Conservation (phyloP, 37 sponge, comb jelly and placozoan genomes). For the Beroe forskalii region DNA sequence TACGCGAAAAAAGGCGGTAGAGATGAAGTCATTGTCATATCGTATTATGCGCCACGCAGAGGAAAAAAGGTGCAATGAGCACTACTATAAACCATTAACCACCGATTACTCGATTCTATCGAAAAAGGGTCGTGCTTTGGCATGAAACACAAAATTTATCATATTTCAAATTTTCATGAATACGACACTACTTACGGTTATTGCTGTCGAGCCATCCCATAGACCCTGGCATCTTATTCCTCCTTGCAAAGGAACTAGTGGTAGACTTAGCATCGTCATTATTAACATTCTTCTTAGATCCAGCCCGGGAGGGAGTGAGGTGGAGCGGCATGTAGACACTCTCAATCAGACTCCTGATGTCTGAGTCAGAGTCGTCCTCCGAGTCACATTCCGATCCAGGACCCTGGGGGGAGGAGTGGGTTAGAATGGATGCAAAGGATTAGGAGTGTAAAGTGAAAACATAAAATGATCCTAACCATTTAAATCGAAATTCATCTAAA, state of each 20-base stretch:
- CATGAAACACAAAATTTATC: too few species aligned
- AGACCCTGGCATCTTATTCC: constrained; percentile 58
- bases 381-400: constrained; percentile 27
- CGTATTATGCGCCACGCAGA: too few species aligned
- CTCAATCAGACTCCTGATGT: constrained; percentile 62
- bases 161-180: too few species aligned
- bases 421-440: background rate
- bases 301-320: background rate
- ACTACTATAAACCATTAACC: too few species aligned
- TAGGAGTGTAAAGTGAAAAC: too few species aligned
- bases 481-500: too few species aligned
- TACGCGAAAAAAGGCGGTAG: too few species aligned
- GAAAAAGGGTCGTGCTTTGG: too few species aligned
- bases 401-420: background rate
- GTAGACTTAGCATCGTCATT: constrained; percentile 36
- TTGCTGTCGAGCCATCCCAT: constrained; percentile 64
- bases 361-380: constrained; percentile 30
- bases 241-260: constrained; percentile 22
- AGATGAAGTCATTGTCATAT: too few species aligned
- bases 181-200: constrained; percentile 24
- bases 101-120: too few species aligned
- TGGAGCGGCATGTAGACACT: constrained; percentile 52
- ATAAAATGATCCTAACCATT: too few species aligned
- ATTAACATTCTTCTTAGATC: constrained; percentile 19
- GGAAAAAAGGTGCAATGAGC: too few species aligned